These are phyloP conservation scores for Moxostoma hubbsi DNA, from an alignment of 2,797 vertebrate species.

Conservation along the genomic window DNA sequence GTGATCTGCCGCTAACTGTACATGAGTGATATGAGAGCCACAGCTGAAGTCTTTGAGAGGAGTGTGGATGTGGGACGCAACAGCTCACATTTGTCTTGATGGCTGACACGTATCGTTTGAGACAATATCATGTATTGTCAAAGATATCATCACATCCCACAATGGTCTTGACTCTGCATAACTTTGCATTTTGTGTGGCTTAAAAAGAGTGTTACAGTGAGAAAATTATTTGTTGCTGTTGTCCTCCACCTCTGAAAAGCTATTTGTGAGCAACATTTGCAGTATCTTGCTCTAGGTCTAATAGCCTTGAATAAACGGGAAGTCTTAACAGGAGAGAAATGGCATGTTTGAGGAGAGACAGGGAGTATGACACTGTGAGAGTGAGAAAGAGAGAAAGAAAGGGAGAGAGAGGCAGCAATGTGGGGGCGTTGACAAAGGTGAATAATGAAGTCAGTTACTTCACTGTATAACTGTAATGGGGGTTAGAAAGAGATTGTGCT, in stretches of 20 bases:
- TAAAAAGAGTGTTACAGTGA: slow-evolving; percentile 14
- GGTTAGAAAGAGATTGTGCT: slow-evolving; percentile 48
- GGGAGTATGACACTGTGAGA: slow-evolving; percentile 16
- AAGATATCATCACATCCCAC: slow-evolving; percentile 21
- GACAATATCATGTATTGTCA: slow-evolving; percentile 34
- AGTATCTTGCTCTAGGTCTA: slow-evolving; percentile 51
- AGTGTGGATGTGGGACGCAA: background rate
- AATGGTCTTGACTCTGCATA: slow-evolving; percentile 35
- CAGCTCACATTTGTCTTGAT: background rate
- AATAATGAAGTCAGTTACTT: slow-evolving; percentile 58
- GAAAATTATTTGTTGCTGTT: slow-evolving; percentile 15
- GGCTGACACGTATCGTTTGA: slow-evolving; percentile 25
- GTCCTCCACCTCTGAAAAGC: slow-evolving; percentile 13
- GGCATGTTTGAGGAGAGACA: slow-evolving; percentile 17
- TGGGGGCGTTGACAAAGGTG: slow-evolving; percentile 54
- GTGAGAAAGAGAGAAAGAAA: slow-evolving; percentile 11
- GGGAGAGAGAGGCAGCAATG: slow-evolving; percentile 21
- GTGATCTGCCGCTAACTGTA: slow-evolving; percentile 39
- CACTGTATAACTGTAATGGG: slow-evolving; percentile 52
- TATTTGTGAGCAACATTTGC: slow-evolving; percentile 24
- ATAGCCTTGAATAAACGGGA: slow-evolving; percentile 37
- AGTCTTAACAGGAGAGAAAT: slow-evolving; percentile 41
- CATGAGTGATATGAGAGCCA: slow-evolving; percentile 14
- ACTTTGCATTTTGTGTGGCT: slow-evolving; percentile 23
- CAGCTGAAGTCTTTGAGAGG: slow-evolving; percentile 7